Evolutionary conservation across 2,797 vertebrate genomes (phyloP).

Genomic region (Tachyglossus aculeatus): DNA sequence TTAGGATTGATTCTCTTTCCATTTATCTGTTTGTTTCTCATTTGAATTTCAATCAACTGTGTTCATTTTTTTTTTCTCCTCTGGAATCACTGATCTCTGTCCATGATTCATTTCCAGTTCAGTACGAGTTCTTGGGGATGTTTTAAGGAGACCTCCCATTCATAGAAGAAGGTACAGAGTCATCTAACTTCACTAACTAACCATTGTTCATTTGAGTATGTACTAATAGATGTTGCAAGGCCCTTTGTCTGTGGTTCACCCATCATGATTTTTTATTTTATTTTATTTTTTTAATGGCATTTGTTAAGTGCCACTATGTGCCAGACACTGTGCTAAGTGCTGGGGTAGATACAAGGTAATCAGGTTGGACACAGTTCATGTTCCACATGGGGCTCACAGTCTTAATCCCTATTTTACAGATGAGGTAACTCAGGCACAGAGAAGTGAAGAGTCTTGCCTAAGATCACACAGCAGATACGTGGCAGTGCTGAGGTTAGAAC

Average conservation of each 20-base stretch:
- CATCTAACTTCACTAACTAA: constrained; percentile 66
- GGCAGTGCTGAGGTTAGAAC: too few relatives aligned
- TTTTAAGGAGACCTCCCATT: constrained; percentile 86
- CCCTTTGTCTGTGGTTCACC: constrained; percentile 18
- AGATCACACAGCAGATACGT: too few relatives aligned
- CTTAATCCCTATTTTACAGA: too few relatives aligned
- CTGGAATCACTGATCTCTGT: constrained; percentile 72
- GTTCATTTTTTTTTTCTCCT: constrained; percentile 45
- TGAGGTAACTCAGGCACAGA: too few relatives aligned
- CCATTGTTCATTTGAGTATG: constrained; percentile 54
- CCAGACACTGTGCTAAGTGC: too few relatives aligned
- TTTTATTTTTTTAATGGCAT: too few relatives aligned
- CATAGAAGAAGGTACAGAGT: constrained; percentile 94
- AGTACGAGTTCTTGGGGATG: constrained; percentile 82
- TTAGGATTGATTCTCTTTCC: constrained; percentile 17
- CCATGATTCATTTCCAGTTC: constrained; percentile 89
- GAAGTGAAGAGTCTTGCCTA: too few relatives aligned
- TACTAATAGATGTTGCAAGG: constrained; percentile 67
- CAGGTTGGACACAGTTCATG: too few relatives aligned
- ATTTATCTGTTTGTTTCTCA: constrained; percentile 13
- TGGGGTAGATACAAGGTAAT: too few relatives aligned
- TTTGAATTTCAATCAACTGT: constrained; percentile 59
- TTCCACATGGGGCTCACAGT: too few relatives aligned
- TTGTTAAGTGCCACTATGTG: too few relatives aligned
- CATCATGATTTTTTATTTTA: too few relatives aligned